These are phyloP conservation scores for Agapetus fuscipes DNA, from an alignment of 2,888 invertebrate species.

Conservation along the genomic window DNA sequence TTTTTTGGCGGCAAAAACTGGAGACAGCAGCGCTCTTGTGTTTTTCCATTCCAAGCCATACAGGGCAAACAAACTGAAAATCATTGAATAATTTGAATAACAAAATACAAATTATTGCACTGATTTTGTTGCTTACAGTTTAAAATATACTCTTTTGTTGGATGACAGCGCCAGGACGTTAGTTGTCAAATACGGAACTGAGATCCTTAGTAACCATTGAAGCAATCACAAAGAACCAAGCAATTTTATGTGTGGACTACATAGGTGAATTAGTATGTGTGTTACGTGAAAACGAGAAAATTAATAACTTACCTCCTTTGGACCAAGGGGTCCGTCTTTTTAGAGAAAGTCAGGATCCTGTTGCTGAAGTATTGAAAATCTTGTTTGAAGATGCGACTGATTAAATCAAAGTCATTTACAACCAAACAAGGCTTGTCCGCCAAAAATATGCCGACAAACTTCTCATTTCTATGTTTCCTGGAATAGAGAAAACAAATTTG, in stretches of 20 bases:
- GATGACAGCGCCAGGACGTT: too few relatives aligned
- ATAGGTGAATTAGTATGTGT: too few relatives aligned
- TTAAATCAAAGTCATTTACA: conserved; percentile 11
- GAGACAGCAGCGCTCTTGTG: conserved; percentile 10
- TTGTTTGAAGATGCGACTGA: conserved; percentile 9
- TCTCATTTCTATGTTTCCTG: conserved; percentile 18
- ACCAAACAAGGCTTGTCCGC: conserved; percentile 24
- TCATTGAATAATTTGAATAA: too few relatives aligned
- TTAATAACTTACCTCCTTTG: conserved; percentile 9
- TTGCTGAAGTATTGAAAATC: conserved; percentile 11
- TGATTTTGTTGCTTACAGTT: too few relatives aligned
- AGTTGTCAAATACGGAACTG: too few relatives aligned
- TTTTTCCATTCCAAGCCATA: conserved; percentile 17
- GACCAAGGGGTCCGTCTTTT: conserved; percentile 10
- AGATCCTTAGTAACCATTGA: too few relatives aligned
- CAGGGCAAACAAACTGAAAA: conserved; percentile 10
- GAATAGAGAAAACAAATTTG: too few relatives aligned
- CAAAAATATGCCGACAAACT: conserved; percentile 25
- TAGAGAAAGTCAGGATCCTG: conserved; percentile 8
- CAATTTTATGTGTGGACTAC: too few relatives aligned
- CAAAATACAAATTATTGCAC: too few relatives aligned
- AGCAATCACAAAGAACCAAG: too few relatives aligned
- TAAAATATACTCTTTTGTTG: too few relatives aligned
- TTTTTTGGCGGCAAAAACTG: conserved; percentile 11
- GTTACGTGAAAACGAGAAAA: too few relatives aligned